Conservation (phyloP, 2,113 vertebrate genomes). For the Zeus faber region DNA sequence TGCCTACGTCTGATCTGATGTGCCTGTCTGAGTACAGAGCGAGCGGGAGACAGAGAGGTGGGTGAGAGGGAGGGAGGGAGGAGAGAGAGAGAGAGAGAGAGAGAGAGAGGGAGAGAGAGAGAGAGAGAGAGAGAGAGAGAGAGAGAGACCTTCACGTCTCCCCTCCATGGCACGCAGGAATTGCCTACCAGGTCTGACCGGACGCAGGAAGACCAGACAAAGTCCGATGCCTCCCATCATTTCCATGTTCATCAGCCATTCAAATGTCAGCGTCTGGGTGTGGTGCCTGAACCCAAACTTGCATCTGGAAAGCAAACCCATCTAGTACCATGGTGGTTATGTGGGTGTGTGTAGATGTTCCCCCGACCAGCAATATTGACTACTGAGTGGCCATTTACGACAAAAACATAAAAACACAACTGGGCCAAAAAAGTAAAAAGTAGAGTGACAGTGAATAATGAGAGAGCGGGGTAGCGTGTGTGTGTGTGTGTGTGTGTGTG, state of each 20-base stretch:
- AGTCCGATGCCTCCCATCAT: constrained; percentile 29
- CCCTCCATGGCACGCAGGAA: neutral
- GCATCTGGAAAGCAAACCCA: no score
- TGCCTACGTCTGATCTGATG: constrained; percentile 28
- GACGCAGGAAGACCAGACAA: constrained; percentile 11
- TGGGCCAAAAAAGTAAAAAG: no score
- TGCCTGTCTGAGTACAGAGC: constrained; percentile 3
- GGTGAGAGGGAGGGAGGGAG: constrained; percentile 4
- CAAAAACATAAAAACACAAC: no score
- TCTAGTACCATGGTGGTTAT: neutral
- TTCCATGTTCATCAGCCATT: no score
- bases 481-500: neutral
- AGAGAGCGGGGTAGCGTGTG: no score
- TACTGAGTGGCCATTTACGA: no score
- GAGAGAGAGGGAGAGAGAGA: constrained; percentile 26
- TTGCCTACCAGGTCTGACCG: constrained; percentile 6
- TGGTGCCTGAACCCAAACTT: neutral
- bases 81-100: constrained; percentile 19
- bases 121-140: neutral
- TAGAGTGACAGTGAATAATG: no score
- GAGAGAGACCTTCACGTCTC: neutral
- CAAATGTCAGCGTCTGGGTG: neutral
- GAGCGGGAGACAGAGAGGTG: constrained; percentile 13
- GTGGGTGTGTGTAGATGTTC: neutral
- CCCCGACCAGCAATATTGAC: no score